Percentiles rank a stretch among this genome's conserved stretches.
These are phyloP conservation scores for Pogonomyrmex californicus DNA, from an alignment of 1,140 invertebrate species.

Conservation along the genomic window DNA sequence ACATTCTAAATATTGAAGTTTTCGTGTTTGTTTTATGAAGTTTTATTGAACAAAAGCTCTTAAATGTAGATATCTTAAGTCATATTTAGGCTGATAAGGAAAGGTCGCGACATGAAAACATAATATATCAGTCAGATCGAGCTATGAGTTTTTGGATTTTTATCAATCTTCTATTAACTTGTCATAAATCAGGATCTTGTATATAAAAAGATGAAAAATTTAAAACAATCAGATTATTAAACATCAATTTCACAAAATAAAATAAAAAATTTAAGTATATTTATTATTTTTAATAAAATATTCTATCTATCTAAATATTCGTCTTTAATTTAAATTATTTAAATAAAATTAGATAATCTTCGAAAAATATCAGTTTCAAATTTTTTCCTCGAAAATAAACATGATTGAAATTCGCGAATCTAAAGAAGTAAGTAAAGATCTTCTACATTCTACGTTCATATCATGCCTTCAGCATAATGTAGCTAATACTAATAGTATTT, in stretches of 20 bases:
- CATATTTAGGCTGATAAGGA: conserved; percentile 23
- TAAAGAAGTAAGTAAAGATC: background rate
- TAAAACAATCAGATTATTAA: background rate
- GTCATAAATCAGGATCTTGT: background rate
- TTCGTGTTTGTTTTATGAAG: background rate
- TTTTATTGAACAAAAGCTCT: conserved; percentile 7
- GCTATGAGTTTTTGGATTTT: conserved; percentile 6
- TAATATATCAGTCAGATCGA: conserved; percentile 33
- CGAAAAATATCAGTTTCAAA: background rate
- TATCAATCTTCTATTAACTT: background rate
- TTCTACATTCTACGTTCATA: background rate
- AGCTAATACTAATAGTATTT: conserved; percentile 36
- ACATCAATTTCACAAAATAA: background rate
- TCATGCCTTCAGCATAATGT: background rate
- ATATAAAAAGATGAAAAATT: background rate
- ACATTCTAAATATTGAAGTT: background rate
- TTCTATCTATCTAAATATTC: background rate
- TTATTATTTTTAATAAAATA: background rate
- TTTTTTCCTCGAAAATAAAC: background rate
- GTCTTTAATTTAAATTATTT: background rate
- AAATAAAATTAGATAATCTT: background rate
- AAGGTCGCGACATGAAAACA: conserved; percentile 16
- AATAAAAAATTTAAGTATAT: background rate
- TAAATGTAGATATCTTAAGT: conserved; percentile 11
- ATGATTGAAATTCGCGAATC: background rate